A percentile compares a stretch with the other conserved stretches of the same genome.
Evolutionary conservation across 2,888 invertebrate species (phyloP).

Genomic region (Tenthredo notha): DNA sequence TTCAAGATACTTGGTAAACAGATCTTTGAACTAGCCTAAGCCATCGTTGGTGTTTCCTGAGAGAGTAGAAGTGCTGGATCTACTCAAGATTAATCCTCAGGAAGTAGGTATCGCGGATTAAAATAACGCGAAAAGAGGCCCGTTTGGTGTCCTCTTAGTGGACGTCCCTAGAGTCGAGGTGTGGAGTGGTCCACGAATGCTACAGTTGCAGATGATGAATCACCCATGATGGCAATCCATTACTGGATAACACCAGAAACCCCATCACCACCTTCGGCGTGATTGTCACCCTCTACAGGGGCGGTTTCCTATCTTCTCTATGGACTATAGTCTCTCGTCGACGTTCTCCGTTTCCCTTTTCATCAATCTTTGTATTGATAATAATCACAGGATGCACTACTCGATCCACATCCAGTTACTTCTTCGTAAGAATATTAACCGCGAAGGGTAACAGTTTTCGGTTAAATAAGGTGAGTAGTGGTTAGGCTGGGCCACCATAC

Average conservation of each 20-base stretch:
- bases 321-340: not conserved
- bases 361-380: constrained; percentile 23
- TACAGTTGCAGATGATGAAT: constrained; percentile 53
- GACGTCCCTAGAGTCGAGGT: constrained; percentile 20
- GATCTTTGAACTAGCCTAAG: not conserved
- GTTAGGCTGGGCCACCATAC: not conserved
- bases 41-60: not conserved
- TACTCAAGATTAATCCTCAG: constrained; percentile 23
- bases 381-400: not conserved
- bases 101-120: constrained; percentile 24
- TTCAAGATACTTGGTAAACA: not conserved
- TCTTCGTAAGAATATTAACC: constrained; percentile 14
- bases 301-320: not conserved
- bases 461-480: not conserved
- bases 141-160: constrained; percentile 10
- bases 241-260: constrained; percentile 47
- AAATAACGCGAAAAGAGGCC: constrained; percentile 31
- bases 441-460: not conserved
- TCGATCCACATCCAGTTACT: constrained; percentile 10
- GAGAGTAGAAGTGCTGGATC: not conserved
- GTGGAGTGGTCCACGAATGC: constrained; percentile 39
- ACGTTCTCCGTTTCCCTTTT: not conserved
- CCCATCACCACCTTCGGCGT: constrained; percentile 41
- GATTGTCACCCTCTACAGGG: constrained; percentile 35
- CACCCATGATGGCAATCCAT: constrained; percentile 53